phyloP scores from a whole-genome alignment of 2,888 invertebrate species.

The Agelastica alni region DNA sequence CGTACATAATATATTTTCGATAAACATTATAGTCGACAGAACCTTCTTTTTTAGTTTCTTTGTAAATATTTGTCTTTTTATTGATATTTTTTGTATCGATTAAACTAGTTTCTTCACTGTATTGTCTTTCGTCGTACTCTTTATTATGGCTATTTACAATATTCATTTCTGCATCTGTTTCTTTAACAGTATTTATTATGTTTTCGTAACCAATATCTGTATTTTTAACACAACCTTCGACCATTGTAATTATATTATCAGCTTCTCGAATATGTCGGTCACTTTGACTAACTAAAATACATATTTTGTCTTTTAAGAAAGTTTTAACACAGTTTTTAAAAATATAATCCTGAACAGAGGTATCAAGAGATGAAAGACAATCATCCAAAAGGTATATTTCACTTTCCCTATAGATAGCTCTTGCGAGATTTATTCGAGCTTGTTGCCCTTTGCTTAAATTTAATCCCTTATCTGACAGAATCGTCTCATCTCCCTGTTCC shows the following conservation, averaged over 20 bases:
- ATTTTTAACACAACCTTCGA: slow-evolving; percentile 60
- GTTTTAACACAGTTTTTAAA: slow-evolving; percentile 75
- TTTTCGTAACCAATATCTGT: slow-evolving; percentile 69
- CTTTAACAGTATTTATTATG: slow-evolving; percentile 72
- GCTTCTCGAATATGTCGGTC: slow-evolving; percentile 64
- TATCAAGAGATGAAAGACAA: slow-evolving; percentile 86
- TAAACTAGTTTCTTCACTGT: slow-evolving; percentile 35
- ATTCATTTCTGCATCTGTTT: slow-evolving; percentile 52
- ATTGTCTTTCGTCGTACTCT: slow-evolving; percentile 44
- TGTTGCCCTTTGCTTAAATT: slow-evolving; percentile 79
- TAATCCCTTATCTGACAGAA: slow-evolving; percentile 76
- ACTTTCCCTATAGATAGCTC: slow-evolving; percentile 80
- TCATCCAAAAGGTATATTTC: slow-evolving; percentile 87
- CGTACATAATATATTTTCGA: slow-evolving; percentile 42
- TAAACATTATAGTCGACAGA: slow-evolving; percentile 41
- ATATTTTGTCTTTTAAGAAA: slow-evolving; percentile 67
- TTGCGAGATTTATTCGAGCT: slow-evolving; percentile 82
- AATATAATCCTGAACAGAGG: slow-evolving; percentile 81
- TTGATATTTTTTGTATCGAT: slow-evolving; percentile 19
- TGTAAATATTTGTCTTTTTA: slow-evolving; percentile 37
- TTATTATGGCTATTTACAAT: slow-evolving; percentile 12
- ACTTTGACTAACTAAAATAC: slow-evolving; percentile 75
- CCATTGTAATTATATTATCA: slow-evolving; percentile 41
- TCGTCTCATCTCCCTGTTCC: slow-evolving; percentile 76
- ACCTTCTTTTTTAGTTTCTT: slow-evolving; percentile 43